These are phyloP conservation scores for Anneissia japonica DNA, from an alignment of 35 echinoderm and acorn worm genomes.

Conservation along the genomic window DNA sequence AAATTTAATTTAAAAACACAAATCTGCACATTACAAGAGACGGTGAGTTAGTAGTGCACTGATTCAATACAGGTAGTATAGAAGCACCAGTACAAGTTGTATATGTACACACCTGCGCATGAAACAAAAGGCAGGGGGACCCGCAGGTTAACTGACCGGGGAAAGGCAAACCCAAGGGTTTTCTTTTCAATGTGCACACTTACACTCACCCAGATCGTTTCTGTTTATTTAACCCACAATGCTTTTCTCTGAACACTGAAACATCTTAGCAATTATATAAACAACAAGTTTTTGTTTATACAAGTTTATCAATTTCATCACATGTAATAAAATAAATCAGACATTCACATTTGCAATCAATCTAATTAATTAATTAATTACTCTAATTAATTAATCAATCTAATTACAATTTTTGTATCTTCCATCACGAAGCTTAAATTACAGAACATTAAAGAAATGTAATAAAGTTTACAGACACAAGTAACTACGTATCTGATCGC, in stretches of 20 bases:
- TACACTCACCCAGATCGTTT: neutral
- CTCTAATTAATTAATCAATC: no score
- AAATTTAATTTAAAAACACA: neutral
- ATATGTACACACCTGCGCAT: neutral
- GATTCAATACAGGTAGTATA: neutral
- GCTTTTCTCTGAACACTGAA: neutral
- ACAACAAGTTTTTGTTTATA: neutral
- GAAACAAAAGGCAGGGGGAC: neutral
- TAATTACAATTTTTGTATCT: neutral
- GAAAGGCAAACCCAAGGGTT: no score
- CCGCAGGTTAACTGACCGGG: no score
- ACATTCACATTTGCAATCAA: neutral
- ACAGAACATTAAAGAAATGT: neutral
- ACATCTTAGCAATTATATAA: neutral
- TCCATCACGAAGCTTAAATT: neutral
- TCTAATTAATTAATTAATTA: neutral
- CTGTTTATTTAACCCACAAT: no score
- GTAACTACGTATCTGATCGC: no score
- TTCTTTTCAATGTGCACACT: neutral
- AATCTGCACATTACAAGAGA: neutral
- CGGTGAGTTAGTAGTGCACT: neutral
- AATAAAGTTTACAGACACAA: neutral
- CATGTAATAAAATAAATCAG: neutral
- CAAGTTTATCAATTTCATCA: neutral
- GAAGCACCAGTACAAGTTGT: neutral